Evolutionary conservation across 1,140 invertebrate genomes (phyloP), one percentile per base, ranked within the genome.

Genomic region (Phenacoccus solenopsis): DNA sequence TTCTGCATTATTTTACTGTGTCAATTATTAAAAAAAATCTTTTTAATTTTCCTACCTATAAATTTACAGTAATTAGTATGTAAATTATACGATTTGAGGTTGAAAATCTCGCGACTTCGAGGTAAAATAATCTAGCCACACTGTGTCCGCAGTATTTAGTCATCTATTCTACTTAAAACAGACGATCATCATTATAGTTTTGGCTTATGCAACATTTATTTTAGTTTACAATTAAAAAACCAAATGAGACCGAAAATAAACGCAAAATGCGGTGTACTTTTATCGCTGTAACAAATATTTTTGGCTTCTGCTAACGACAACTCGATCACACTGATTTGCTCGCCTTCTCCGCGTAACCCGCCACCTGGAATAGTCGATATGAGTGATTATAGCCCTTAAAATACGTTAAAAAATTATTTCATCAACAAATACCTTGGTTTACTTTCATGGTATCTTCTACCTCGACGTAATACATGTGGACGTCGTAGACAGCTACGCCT

Each of bases 171-270:
- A n/a, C n/a, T n/a, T n/a, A n/a, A n/a, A n/a, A n/a, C n/a, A n/a
- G n/a, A n/a, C n/a, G n/a, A n/a, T n/a, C n/a, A n/a, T n/a, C n/a
- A n/a, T n/a, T n/a, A n/a, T n/a, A n/a, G n/a, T n/a, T n/a, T n/a
- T n/a, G n/a, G n/a, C n/a, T n/a, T n/a, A n/a, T n/a, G n/a, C n/a
- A n/a, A n/a, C n/a, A n/a, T n/a, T n/a, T n/a, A n/a, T n/a, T n/a
- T n/a, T n/a, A 32, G 38, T 71, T 64, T 64, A 64, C 25, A 16
- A 16, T 20, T 24, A 24, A 64, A 64, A 16, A 64, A 64, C 59
- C 59, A 64, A 10, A 64, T 9, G 22, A 64, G 22, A 25, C 59
- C 59, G 59, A 5, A 64, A 24, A 64, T 25, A 16, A 64, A 64
- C 2, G 59, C 59, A 22, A 25, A 64, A 64, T 27, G 25, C 10